Evolutionary conservation across 1,140 invertebrate species (phyloP).

Genomic region (Drosophila malerkotliana): DNA sequence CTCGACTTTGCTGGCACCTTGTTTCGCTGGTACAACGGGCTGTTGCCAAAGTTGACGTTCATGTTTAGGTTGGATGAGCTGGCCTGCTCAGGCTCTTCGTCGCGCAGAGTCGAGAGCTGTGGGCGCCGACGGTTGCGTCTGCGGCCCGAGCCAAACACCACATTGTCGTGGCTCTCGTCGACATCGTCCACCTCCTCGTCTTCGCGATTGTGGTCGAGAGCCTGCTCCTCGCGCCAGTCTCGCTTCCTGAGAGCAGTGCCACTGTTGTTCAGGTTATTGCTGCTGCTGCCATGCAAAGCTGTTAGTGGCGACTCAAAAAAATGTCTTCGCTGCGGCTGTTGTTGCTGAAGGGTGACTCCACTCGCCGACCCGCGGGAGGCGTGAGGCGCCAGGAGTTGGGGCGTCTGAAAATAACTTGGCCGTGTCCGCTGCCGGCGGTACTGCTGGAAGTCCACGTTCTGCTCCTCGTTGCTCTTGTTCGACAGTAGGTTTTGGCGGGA

Average conservation of each 20-base stretch:
- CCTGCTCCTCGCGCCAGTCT: slow-evolving; percentile 63
- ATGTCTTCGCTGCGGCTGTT: slow-evolving; percentile 53
- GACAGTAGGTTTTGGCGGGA: slow-evolving; percentile 93
- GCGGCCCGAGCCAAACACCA: slow-evolving; percentile 32
- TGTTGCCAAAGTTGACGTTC: slow-evolving; percentile 73
- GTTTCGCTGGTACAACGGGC: slow-evolving; percentile 73
- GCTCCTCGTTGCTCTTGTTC: slow-evolving; percentile 87
- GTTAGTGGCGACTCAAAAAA: slow-evolving; percentile 53
- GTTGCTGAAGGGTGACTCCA: slow-evolving; percentile 30
- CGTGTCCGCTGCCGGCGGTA: slow-evolving; percentile 63
- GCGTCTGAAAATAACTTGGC: slow-evolving; percentile 53
- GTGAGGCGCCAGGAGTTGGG: slow-evolving; percentile 13
- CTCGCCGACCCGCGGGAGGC: slow-evolving; percentile 29
- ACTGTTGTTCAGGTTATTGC: slow-evolving; percentile 66
- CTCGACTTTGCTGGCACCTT: slow-evolving; percentile 74
- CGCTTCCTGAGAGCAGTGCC: slow-evolving; percentile 37
- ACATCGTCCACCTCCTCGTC: slow-evolving; percentile 65
- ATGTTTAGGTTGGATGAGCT: slow-evolving; percentile 68
- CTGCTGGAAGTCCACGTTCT: slow-evolving; percentile 69
- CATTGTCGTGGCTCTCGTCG: slow-evolving; percentile 63
- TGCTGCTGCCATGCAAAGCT: slow-evolving; percentile 51
- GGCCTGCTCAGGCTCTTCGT: slow-evolving; percentile 54
- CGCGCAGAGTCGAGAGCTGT: slow-evolving; percentile 46
- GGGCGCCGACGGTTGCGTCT: slow-evolving; percentile 69
- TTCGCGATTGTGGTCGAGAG: slow-evolving; percentile 29